Base-by-base conservation (phyloP, 2,797 vertebrate genomes). In the Periparus ater region DNA sequence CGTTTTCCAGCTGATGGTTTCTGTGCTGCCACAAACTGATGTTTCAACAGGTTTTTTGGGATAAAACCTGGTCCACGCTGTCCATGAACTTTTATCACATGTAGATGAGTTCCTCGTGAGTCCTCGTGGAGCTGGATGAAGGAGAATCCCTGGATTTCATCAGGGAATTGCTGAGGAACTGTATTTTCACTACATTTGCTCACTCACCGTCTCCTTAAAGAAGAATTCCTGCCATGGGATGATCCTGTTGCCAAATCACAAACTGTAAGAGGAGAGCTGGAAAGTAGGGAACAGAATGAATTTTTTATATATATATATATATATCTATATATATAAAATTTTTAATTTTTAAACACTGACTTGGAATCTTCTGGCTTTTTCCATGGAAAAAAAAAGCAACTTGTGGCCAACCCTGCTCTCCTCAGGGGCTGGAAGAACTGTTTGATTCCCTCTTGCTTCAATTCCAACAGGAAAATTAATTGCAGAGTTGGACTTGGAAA, bases 261-360 rank as follows among this genome's bases (percentile, higher is more conserved):
- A 50, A 70, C 48, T 32, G 14, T 75, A 29, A 75, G 72, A 88
- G 75, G 79, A 65, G 54, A 90, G 76, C 60, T 11, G 62, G 47
- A n/a, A 68, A 68, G 36, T 6, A 32, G 91, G 77, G 91, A 91
- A 65, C 68, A 68, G 58, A 81, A 66, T 68, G 47, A 47, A 26
- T 11, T 72, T 17, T 78, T 38, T 74, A 55, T 67, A 21, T 78
- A 47, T 74, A 55, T 67, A 51, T 61, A 54, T 73, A 67, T 68
- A 53, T 67, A 80, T 50, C 57, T 70, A 86, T 78, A 86, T 86
- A 48, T 79, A 79, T 79, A 87, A 65, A 88, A 48, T 73, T 72
- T 61, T 79, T 40, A n/a, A 60, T 58, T 83, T 89, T 85, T 82
- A 89, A 89, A 73, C 66, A 71, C 77, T 57, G 42, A 82, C 42